phyloP scores from a whole-genome alignment of 2,797 vertebrate genomes.

The Microctenopoma stevenorrisi region DNA sequence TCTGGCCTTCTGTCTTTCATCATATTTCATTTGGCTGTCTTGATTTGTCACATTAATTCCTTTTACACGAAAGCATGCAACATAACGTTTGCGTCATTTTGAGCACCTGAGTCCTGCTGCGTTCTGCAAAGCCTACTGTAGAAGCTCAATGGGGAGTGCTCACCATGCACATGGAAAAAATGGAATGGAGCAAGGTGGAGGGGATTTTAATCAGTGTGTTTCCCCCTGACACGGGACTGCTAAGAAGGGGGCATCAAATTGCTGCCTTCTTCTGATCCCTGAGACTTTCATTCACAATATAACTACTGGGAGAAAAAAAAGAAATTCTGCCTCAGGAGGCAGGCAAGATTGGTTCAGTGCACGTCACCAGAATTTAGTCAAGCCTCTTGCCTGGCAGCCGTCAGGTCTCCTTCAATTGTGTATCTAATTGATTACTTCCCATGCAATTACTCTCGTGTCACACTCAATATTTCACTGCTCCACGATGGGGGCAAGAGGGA shows the following conservation, averaged over 20 bases:
- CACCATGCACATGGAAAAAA: slow-evolving; percentile 20
- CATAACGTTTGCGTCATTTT: slow-evolving; percentile 39
- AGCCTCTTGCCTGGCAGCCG: slow-evolving; percentile 76
- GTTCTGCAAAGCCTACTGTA: slow-evolving; percentile 26
- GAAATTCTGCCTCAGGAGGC: slow-evolving; percentile 55
- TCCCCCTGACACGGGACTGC: slow-evolving; percentile 38
- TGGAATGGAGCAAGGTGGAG: slow-evolving; percentile 54
- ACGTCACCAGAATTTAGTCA: slow-evolving; percentile 72
- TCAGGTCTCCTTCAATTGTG: slow-evolving; percentile 85
- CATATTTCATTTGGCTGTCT: slow-evolving; percentile 62
- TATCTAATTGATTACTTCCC: slow-evolving; percentile 89
- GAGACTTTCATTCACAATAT: slow-evolving; percentile 42
- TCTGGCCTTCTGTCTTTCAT: slow-evolving; percentile 50
- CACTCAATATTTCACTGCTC: slow-evolving; percentile 85
- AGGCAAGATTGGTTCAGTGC: slow-evolving; percentile 71
- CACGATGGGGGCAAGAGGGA: slow-evolving; percentile 72
- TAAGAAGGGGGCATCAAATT: slow-evolving; percentile 44
- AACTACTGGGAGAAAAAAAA: slow-evolving; percentile 53
- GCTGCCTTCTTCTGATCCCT: slow-evolving; percentile 44
- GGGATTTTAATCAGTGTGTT: slow-evolving; percentile 46
- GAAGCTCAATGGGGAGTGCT: slow-evolving; percentile 8
- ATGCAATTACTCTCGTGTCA: slow-evolving; percentile 88
- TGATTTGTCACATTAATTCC: slow-evolving; percentile 63
- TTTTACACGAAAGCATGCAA: slow-evolving; percentile 43
- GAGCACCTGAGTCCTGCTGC: slow-evolving; percentile 26